Conservation (phyloP, 2,888 invertebrate genomes). For the Xanthia icteritia region DNA sequence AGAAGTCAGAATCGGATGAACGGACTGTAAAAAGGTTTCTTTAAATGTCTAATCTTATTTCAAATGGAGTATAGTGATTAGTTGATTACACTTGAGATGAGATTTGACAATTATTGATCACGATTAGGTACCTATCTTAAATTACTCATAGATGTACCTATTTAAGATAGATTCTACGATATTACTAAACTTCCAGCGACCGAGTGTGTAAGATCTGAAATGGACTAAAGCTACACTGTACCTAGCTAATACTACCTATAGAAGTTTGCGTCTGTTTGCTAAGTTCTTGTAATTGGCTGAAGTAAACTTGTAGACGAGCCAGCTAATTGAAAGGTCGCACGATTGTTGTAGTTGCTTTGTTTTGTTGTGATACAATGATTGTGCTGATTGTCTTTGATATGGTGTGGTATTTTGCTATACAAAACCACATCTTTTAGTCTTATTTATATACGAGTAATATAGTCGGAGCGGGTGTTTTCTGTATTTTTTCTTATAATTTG, state of each 20-base stretch:
- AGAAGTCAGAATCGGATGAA: too few species aligned
- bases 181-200: neutral
- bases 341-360: conserved; percentile 28
- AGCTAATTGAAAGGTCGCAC: conserved; percentile 35
- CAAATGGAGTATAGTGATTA: neutral
- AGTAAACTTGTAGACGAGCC: conserved; percentile 29
- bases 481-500: too few species aligned
- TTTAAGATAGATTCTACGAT: neutral
- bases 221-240: neutral
- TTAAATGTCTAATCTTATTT: too few species aligned
- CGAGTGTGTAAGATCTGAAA: neutral
- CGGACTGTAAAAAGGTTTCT: too few species aligned
- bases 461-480: too few species aligned
- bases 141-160: neutral
- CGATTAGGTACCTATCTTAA: neutral
- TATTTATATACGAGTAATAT: too few species aligned
- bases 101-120: conserved; percentile 3
- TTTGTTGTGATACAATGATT: conserved; percentile 31
- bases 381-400: neutral
- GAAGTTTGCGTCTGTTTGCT: conserved; percentile 21
- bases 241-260: neutral
- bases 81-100: neutral
- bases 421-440: too few species aligned
- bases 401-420: too few species aligned
- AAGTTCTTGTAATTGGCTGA: conserved; percentile 44